phyloP scores from a whole-genome alignment of 2,888 invertebrate genomes.

The Agrotis segetum region DNA sequence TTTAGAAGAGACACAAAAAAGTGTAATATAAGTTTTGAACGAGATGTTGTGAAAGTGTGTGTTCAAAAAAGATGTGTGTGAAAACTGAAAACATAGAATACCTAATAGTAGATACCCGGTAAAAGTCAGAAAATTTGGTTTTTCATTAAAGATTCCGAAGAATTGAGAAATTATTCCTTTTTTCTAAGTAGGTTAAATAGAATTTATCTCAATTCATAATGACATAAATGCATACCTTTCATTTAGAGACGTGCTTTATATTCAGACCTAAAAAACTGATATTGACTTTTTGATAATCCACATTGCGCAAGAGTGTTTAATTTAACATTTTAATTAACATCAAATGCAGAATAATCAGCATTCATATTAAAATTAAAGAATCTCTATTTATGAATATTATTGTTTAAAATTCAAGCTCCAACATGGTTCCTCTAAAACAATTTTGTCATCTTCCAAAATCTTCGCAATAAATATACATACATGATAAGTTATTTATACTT shows the following conservation, averaged over 20 bases:
- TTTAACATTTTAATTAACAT: constrained; percentile 10
- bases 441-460: constrained; percentile 35
- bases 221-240: too few species aligned
- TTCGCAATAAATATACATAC: constrained; percentile 29
- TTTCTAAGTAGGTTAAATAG: background rate
- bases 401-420: background rate
- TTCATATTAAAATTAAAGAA: background rate
- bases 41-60: too few species aligned
- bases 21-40: too few species aligned
- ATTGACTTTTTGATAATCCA: constrained; percentile 25
- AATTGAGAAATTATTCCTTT: too few species aligned
- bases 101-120: too few species aligned
- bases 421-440: background rate
- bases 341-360: background rate
- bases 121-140: too few species aligned
- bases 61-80: too few species aligned
- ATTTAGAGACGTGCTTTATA: constrained; percentile 1
- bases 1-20: too few species aligned
- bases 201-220: background rate
- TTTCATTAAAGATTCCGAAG: too few species aligned
- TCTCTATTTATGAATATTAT: background rate
- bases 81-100: too few species aligned
- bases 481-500: constrained; percentile 47
- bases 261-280: constrained; percentile 1
- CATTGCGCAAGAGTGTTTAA: constrained; percentile 4